Conservation (phyloP, 2,888 invertebrate genomes). For the Agrotis exclamationis region DNA sequence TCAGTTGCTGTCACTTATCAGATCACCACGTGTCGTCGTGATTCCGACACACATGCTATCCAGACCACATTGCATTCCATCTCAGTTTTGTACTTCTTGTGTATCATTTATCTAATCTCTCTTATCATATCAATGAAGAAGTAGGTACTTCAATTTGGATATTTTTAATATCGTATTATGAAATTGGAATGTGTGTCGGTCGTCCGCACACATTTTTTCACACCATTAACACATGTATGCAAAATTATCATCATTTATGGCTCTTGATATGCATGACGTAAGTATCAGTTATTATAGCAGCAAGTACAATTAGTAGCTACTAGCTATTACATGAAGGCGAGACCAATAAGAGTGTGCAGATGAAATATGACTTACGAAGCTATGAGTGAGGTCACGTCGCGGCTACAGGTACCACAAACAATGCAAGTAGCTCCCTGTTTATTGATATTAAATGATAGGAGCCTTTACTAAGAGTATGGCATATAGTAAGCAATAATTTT, state of each 20-base stretch:
- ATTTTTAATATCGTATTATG: background rate
- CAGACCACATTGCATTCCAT: conserved; percentile 7
- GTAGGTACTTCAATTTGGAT: conserved; percentile 1
- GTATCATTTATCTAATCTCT: conserved; percentile 17
- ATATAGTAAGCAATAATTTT: conserved; percentile 14
- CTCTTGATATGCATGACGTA: conserved; percentile 32
- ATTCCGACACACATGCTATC: conserved; percentile 36
- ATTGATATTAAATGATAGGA: background rate
- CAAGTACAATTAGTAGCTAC: conserved; percentile 57
- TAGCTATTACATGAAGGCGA: conserved; percentile 61
- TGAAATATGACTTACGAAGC: conserved; percentile 42
- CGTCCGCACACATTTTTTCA: conserved; percentile 8
- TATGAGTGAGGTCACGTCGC: conserved; percentile 43
- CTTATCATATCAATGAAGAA: conserved; percentile 22
- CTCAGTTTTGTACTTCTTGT: conserved; percentile 13
- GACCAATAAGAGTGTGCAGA: conserved; percentile 51
- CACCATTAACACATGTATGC: conserved; percentile 33
- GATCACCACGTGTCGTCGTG: conserved; percentile 38
- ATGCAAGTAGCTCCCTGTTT: conserved; percentile 27
- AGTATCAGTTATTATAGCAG: conserved; percentile 31
- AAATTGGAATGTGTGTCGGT: conserved; percentile 4
- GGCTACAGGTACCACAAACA: conserved; percentile 49
- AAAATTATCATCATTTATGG: conserved; percentile 26
- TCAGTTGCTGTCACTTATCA: conserved; percentile 4
- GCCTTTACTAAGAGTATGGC: conserved; percentile 12